Percentiles rank a stretch among this genome's conserved stretches.
These are phyloP conservation scores for Acanthurus tractus DNA, from an alignment of 2,797 vertebrate species.

Conservation along the genomic window DNA sequence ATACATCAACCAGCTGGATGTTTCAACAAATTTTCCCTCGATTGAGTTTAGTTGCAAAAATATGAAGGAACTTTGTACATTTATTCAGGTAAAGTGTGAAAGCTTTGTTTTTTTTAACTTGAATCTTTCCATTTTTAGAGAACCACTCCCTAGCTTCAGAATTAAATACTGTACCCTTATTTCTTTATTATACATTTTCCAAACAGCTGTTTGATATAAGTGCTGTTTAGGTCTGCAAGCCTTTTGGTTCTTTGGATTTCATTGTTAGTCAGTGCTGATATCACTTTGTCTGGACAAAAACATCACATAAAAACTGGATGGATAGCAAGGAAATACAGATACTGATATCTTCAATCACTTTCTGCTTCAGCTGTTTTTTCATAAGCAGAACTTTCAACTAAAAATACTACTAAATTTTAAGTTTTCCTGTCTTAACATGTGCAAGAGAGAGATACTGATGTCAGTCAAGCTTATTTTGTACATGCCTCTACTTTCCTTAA, in stretches of 20 bases:
- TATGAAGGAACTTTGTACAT: no score
- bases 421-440: not conserved
- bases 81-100: not conserved
- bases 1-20: not conserved
- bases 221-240: no score
- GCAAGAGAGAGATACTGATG: not conserved
- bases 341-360: not conserved
- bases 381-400: no score
- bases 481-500: not conserved
- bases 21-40: not conserved
- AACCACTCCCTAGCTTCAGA: not conserved
- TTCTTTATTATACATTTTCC: not conserved
- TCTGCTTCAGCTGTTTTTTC: no score
- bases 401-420: not conserved
- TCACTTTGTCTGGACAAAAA: not conserved
- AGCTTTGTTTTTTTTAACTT: fast-evolving
- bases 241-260: not conserved
- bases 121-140: not conserved
- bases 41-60: not conserved
- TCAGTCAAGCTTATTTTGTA: not conserved
- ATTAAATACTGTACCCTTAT: not conserved
- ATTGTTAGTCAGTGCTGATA: no score
- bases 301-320: not conserved
- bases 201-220: not conserved
- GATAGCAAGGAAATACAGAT: not conserved